Base-by-base conservation (phyloP, 2,797 vertebrate species). In the Coccyzus lansbergi region DNA sequence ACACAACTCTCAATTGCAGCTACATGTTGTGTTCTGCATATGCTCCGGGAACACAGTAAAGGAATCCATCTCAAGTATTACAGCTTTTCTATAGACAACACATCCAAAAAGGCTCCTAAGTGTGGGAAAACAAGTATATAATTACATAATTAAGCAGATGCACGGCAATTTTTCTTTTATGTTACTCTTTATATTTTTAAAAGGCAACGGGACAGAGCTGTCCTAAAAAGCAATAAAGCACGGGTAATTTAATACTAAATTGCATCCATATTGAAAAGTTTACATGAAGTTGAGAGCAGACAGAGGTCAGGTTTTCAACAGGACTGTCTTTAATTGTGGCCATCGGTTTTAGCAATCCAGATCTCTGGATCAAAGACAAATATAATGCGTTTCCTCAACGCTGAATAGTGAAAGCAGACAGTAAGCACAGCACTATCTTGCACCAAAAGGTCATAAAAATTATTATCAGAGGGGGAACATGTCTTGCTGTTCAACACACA, bases 251-350 rank as follows among this genome's bases (percentile, higher is more conserved):
- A 99, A 98, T 98, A 98, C 97, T 91, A 98, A 99, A 99, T 99
- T 99, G 99, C 98, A 99, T 98, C 98, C 98, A 98, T 98, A 98
- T 98, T 97, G 98, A 98, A 99, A 99, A 99, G 98, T 99, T 99
- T 98, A 99, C 98, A 98, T 98, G 98, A 98, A 98, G 97, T 97
- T 97, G 97, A 97, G 97, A 98, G 98, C 98, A 92, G 98, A 97
- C 97, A 97, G 97, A 98, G 97, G 97, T 98, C 98, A 98, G 97
- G 94, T 97, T 98, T 98, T 97, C 97, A 98, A 96, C 91, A 80
- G 97, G 97, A 97, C 97, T 98, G 98, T 97, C 97, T 98, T 98
- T 98, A 98, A 98, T 98, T 98, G 97, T 95, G 97, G 96, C 97
- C 97, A 98, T 98, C 97, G 96, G 97, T 97, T 98, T 98, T 96